These are phyloP conservation scores for Bombus sylvicola DNA, from an alignment of 1,140 invertebrate species.

Conservation along the genomic window DNA sequence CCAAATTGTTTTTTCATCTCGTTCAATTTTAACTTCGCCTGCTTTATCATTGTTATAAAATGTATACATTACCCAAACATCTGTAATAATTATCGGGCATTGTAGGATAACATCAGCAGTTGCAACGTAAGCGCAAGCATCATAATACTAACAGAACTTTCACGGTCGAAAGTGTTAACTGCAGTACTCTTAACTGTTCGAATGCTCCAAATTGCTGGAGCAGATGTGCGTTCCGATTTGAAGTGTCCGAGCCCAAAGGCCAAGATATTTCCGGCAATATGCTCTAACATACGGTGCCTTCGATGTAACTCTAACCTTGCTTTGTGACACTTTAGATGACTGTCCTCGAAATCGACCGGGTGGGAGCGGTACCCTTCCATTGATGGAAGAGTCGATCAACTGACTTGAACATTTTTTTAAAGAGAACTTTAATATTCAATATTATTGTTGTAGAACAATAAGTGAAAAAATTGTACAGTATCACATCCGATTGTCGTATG, in stretches of 20 bases:
- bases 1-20: not conserved
- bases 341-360: not conserved
- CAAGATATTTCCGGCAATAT: conserved; percentile 28
- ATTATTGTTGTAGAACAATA: too few relatives aligned
- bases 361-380: not conserved
- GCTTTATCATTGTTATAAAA: not conserved
- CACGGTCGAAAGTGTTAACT: conserved; percentile 12
- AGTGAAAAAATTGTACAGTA: too few relatives aligned
- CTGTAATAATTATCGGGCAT: not conserved
- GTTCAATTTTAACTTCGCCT: too few relatives aligned
- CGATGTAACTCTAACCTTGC: not conserved
- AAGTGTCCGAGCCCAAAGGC: conserved; percentile 14
- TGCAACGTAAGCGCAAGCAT: not conserved
- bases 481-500: too few relatives aligned
- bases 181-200: conserved; percentile 5
- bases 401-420: not conserved
- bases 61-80: not conserved
- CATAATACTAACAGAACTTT: not conserved
- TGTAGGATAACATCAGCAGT: not conserved
- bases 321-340: not conserved
- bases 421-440: too few relatives aligned
- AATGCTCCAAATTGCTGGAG: not conserved
- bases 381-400: not conserved
- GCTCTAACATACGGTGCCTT: conserved; percentile 3
- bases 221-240: conserved; percentile 17